Evolutionary conservation across 1,140 invertebrate genomes (phyloP).

Genomic region (Himalopsyche phryganea): DNA sequence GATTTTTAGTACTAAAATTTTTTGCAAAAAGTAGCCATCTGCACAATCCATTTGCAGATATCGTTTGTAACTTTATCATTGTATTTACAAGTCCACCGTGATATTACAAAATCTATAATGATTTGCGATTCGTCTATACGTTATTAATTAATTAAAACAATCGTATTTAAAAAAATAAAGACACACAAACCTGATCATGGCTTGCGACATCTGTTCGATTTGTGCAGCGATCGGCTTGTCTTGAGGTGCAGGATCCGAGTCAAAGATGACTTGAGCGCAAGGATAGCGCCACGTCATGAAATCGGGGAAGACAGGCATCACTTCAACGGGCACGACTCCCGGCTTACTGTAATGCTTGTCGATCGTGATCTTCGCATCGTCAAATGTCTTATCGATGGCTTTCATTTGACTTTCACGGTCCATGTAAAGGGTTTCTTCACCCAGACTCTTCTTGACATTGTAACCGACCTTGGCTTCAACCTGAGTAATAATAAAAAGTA

Average conservation of each 20-base stretch:
- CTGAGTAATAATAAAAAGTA: constrained; percentile 33
- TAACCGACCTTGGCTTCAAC: constrained; percentile 98
- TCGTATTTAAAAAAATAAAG: too few relatives aligned
- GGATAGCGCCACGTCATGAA: constrained; percentile 97
- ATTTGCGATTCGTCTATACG: too few relatives aligned
- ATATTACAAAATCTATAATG: too few relatives aligned
- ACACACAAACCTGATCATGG: constrained; percentile 96
- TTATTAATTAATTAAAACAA: too few relatives aligned
- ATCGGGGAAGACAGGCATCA: constrained; percentile 89
- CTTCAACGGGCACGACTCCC: constrained; percentile 87
- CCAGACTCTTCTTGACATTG: constrained; percentile 93
- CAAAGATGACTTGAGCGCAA: constrained; percentile 97
- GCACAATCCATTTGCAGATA: too few relatives aligned
- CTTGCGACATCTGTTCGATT: constrained; percentile 97
- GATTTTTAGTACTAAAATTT: too few relatives aligned
- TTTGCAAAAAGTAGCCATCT: too few relatives aligned
- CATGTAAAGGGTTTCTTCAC: constrained; percentile 94
- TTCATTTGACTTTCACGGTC: constrained; percentile 96
- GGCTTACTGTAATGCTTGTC: constrained; percentile 94
- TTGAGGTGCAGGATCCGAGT: constrained; percentile 88
- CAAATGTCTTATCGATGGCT: constrained; percentile 97
- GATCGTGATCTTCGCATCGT: constrained; percentile 82
- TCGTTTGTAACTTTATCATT: too few relatives aligned
- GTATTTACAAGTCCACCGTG: too few relatives aligned
- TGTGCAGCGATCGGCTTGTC: constrained; percentile 80